Conservation (phyloP, 2,113 vertebrate species). For the Sarotherodon lohbergeri region DNA sequence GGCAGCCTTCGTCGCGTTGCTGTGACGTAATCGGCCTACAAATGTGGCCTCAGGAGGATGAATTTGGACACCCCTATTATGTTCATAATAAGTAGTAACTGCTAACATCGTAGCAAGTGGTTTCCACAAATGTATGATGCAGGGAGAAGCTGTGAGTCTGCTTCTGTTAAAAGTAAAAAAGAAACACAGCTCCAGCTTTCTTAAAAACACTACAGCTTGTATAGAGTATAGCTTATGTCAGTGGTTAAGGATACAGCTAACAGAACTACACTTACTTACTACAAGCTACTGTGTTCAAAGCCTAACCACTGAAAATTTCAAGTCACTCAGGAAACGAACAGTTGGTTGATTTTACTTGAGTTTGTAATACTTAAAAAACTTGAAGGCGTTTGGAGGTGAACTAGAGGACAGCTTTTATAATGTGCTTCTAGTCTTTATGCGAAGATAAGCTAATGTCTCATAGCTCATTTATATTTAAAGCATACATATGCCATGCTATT, state of each 20-base stretch:
- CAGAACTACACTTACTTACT: not conserved
- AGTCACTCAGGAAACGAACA: not conserved
- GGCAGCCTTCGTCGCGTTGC: rapidly evolving
- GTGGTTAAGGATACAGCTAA: not conserved
- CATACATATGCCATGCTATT: not conserved
- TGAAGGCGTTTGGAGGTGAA: not conserved
- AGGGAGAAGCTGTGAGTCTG: not conserved
- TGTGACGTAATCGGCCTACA: not conserved
- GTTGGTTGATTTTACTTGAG: not conserved
- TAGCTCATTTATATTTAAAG: not conserved
- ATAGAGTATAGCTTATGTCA: not conserved
- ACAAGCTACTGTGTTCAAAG: not conserved
- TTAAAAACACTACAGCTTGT: not conserved
- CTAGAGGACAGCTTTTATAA: not conserved
- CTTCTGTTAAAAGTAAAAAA: not conserved
- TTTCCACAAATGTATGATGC: not conserved
- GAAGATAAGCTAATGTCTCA: not conserved
- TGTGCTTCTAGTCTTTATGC: not conserved
- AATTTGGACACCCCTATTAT: not conserved
- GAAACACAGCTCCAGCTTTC: not conserved
- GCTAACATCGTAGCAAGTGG: not conserved
- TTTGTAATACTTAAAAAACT: not conserved
- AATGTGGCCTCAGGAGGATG: not conserved
- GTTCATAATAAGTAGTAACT: not conserved
- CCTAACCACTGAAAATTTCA: rapidly evolving